Evolutionary conservation across 2,888 invertebrate genomes (phyloP).

Genomic region (Sipha maydis): DNA sequence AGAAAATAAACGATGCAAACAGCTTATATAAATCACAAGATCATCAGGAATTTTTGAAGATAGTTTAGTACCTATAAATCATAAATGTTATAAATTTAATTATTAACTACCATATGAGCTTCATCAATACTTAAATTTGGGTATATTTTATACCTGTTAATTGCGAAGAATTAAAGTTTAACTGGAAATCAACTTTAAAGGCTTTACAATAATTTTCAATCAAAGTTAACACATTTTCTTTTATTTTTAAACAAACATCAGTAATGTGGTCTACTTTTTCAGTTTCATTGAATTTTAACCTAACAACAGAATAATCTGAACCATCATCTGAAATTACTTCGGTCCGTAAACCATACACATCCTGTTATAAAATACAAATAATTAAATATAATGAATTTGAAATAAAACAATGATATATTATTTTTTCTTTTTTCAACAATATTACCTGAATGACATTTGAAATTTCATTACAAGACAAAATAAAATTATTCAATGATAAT

Average conservation of each 20-base stretch:
- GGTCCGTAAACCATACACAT: conserved; percentile 68
- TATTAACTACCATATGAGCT: not conserved
- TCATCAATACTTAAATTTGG: not conserved
- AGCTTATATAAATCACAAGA: conserved; percentile 83
- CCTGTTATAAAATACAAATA: conserved; percentile 63
- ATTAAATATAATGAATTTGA: not conserved
- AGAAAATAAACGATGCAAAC: conserved; percentile 80
- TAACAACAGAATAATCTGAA: conserved; percentile 78
- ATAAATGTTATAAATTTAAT: conserved; percentile 19
- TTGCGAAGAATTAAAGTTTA: conserved; percentile 67
- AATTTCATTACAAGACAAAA: conserved; percentile 63
- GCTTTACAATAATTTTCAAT: conserved; percentile 88
- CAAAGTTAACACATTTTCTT: conserved; percentile 83
- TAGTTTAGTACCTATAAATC: conserved; percentile 69
- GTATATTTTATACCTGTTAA: conserved; percentile 41
- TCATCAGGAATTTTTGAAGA: conserved; percentile 80
- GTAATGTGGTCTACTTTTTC: conserved; percentile 71
- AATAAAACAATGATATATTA: not conserved
- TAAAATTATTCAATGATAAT: conserved; percentile 74
- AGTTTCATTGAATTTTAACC: conserved; percentile 70
- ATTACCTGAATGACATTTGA: conserved; percentile 62
- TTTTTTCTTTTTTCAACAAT: not conserved
- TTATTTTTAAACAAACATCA: conserved; percentile 77
- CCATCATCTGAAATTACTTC: conserved; percentile 76
- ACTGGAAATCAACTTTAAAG: conserved; percentile 84